Base-by-base conservation (phyloP, 2,113 vertebrate species). In the Lepisosteus osseus region DNA sequence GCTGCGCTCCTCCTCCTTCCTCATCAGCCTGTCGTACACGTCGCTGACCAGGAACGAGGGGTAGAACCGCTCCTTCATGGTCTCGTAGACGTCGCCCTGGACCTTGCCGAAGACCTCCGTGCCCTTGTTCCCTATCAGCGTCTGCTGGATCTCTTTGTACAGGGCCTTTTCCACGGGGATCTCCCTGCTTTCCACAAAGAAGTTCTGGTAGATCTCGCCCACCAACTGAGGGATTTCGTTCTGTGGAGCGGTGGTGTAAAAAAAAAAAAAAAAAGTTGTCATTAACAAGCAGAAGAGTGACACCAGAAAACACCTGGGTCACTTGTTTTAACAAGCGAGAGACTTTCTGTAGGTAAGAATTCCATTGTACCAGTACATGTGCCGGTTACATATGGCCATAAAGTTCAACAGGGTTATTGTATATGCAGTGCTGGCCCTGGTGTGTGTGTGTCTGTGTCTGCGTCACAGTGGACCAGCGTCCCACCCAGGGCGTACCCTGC, bases 131-230 rank as follows among this genome's bases (percentile, higher is more conserved):
- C 97, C 97, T 73, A 99, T 96, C 6, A 99, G 93, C 72, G 96
- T 97, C 77, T 99, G 96, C 72, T 99, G 96, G 81, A 99, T 96
- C 89, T 99, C 97, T 85, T 98, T 99, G 71, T 97, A 95, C 54
- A 98, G 94, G 67, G 92, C 85, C 83, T 96, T 99, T 79, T 99
- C 97, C 89, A 99, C 97, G 0, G 93, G 85, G 87, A 99, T 99
- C 82, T 98, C 96, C 79, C 90, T 92, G 87, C 89, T 96, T 86
- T 98, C 96, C 81, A 98, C 95, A 85, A 98, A 98, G 86, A 94
- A 99, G 84, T 98, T 96, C 83, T 99, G 97, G 85, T 99, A 99
- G 89, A 99, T 98, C 89, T 98, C 96, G 51, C 97, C 95, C 62
- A 99, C 97, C 47, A 99, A 86, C 70, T 97, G 96, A 77, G 97